Evolutionary conservation across 2,113 vertebrate genomes (phyloP).

Genomic region (Gila orcuttii): DNA sequence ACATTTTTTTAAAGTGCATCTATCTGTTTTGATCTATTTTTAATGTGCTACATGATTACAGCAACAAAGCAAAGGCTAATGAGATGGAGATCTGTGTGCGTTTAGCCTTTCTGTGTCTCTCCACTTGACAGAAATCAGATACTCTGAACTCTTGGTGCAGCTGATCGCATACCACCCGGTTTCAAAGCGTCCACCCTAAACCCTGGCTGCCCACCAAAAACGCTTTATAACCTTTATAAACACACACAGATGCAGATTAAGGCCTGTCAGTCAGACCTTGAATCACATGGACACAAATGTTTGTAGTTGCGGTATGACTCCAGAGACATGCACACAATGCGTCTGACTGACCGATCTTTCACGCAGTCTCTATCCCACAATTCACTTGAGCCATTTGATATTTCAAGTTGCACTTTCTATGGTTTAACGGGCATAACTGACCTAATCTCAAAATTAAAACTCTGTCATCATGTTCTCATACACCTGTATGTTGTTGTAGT

Average conservation of each 20-base stretch:
- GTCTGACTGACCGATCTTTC: neutral
- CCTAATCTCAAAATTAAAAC: neutral
- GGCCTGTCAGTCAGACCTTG: constrained; percentile 6
- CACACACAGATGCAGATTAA: constrained; percentile 11
- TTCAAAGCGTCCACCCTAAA: constrained; percentile 24
- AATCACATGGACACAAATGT: neutral
- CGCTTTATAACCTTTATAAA: constrained; percentile 30
- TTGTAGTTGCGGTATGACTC: constrained; percentile 6
- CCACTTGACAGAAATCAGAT: constrained; percentile 36
- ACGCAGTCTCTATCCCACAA: neutral
- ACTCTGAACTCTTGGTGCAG: neutral
- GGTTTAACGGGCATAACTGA: constrained; percentile 6
- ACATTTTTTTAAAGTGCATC: neutral
- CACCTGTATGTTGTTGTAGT: neutral
- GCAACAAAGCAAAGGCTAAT: constrained; percentile 22
- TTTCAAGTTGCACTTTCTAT: neutral
- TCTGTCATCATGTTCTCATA: neutral
- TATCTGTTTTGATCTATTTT: neutral
- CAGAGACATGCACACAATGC: constrained; percentile 9
- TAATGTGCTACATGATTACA: neutral
- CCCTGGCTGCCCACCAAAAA: constrained; percentile 4
- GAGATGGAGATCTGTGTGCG: neutral
- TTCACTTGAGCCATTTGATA: neutral
- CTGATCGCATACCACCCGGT: constrained; percentile 17
- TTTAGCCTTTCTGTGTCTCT: neutral